These are phyloP conservation scores for Glyptemys insculpta DNA, from an alignment of 2,797 vertebrate genomes.

Conservation along the genomic window DNA sequence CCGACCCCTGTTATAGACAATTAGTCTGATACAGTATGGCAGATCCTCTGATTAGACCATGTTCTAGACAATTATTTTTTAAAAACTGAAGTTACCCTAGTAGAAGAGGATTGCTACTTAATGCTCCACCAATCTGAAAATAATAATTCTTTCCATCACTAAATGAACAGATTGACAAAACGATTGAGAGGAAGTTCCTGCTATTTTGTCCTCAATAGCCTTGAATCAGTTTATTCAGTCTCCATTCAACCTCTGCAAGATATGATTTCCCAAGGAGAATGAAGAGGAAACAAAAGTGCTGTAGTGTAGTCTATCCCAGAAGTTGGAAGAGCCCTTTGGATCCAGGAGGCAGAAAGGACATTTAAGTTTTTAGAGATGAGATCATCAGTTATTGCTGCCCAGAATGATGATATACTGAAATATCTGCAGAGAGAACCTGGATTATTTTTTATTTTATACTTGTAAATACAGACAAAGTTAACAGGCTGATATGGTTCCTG, in stretches of 20 bases:
- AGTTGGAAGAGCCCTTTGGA: neutral
- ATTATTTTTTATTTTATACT: neutral
- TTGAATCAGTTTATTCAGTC: neutral
- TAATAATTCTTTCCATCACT: too few relatives aligned
- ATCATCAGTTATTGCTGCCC: neutral
- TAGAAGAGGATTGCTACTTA: neutral
- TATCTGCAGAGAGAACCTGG: neutral
- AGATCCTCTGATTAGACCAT: neutral
- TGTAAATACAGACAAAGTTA: neutral
- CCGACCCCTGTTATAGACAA: neutral
- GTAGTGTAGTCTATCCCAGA: neutral
- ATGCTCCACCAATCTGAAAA: neutral
- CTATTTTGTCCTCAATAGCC: too few relatives aligned
- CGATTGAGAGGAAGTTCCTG: too few relatives aligned
- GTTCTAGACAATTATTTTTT: neutral
- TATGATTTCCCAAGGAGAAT: neutral
- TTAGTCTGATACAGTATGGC: neutral
- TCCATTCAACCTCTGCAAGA: neutral
- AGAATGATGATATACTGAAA: neutral
- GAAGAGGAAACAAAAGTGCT: neutral
- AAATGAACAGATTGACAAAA: too few relatives aligned
- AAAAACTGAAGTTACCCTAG: neutral
- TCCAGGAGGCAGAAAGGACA: too few relatives aligned
- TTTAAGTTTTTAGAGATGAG: neutral
- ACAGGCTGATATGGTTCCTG: neutral